Evolutionary conservation across 2,888 invertebrate genomes (phyloP), one percentile per base, ranked within the genome.

Genomic region (Vesta saturnalis): DNA sequence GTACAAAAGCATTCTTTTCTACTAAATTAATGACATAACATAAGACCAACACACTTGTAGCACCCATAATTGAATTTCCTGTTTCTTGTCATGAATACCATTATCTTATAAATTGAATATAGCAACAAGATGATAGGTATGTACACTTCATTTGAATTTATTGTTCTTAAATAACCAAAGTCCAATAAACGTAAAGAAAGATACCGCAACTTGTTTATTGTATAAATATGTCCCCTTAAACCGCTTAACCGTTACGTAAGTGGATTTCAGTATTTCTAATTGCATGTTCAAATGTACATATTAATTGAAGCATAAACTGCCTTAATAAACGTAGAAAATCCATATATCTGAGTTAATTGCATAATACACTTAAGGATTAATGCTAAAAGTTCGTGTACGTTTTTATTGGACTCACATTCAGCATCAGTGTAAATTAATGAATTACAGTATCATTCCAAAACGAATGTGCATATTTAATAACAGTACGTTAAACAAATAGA

Each of bases 211-310:
- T 57, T 62, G 46, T 66, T 66, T 66, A 66, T 60, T 60, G 19
- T 67, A 67, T 62, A 62, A 67, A 62, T 67, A 67, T 62, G 63
- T 54, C 55, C 49, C 46, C 19, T 63, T 63, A 59, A 60, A 59
- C 35, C 47, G 46, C 60, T 47, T 69, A 69, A 69, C 65, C 62
- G 61, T 59, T 65, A 15, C 54, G 57, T 62, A 69, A 69, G 69
- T 69, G 64, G 61, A 69, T 60, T 69, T 60, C 69, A 21, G 57
- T 43, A 57, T 64, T 60, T 30, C 22, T 22, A 49, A 54, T 23
- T 58, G 39, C 60, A 60, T 54, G 64, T 59, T 35, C 22, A 4
- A 43, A 59, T 55, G 30, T 55, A 62, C 52, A 63, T 68, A 35
- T 68, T 64, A 68, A 63, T 68, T 59, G 59, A 58, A 55, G 52